These are phyloP conservation scores for Panthera tigris DNA, from an alignment of 2,113 vertebrate genomes.

Conservation along the genomic window DNA sequence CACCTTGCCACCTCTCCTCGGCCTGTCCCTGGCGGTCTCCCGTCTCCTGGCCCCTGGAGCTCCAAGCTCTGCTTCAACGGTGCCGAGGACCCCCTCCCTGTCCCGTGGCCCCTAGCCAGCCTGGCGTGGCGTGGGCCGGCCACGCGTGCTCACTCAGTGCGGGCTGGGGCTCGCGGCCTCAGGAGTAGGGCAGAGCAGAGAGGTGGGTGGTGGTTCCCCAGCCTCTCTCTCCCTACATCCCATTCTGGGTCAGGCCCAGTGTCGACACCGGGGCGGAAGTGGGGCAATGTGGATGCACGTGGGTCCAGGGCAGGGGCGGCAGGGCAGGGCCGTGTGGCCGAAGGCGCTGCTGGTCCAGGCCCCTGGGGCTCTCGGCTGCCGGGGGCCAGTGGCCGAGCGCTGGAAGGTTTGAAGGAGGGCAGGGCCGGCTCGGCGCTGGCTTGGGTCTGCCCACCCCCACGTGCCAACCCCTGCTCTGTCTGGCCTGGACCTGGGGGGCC, in stretches of 20 bases:
- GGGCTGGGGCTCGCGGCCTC: neutral
- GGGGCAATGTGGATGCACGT: rapidly evolving
- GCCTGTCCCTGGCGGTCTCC: neutral
- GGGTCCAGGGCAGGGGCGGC: neutral
- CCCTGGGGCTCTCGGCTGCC: no score
- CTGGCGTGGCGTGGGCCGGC: neutral
- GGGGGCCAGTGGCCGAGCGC: neutral
- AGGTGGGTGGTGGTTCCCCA: neutral
- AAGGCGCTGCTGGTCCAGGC: neutral
- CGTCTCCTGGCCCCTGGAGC: rapidly evolving
- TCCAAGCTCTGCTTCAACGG: neutral
- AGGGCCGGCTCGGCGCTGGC: neutral
- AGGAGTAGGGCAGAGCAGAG: neutral
- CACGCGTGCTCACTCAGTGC: neutral
- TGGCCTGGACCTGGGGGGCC: neutral
- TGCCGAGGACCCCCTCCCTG: neutral
- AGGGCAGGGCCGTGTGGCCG: neutral
- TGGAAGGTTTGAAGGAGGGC: neutral
- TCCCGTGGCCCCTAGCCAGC: rapidly evolving
- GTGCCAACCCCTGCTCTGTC: rapidly evolving
- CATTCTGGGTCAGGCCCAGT: neutral
- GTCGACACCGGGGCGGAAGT: neutral
- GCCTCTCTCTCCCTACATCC: neutral
- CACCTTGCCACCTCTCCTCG: rapidly evolving
- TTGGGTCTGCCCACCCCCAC: no score